A percentile compares a stretch with the other conserved stretches of the same genome.
These are phyloP conservation scores for Periphyllus acericola DNA, from an alignment of 2,888 invertebrate genomes.

Conservation along the genomic window DNA sequence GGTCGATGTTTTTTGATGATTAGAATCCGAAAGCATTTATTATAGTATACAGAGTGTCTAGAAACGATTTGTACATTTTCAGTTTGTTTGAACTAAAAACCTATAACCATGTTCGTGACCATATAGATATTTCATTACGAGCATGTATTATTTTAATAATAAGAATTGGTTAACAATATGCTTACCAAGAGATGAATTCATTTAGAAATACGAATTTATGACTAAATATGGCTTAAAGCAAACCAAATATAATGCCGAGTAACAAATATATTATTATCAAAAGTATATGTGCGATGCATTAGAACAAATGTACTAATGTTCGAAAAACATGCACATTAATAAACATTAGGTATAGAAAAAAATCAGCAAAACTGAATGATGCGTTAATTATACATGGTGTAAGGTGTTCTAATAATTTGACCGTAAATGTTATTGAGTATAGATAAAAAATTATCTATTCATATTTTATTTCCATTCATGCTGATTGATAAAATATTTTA, in stretches of 20 bases:
- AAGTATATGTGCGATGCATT: too few relatives aligned
- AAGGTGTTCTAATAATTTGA: neutral
- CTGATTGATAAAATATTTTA: neutral
- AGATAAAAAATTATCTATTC: slow-evolving; percentile 20
- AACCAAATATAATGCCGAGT: too few relatives aligned
- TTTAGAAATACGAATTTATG: too few relatives aligned
- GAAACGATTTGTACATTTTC: neutral
- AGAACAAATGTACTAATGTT: too few relatives aligned
- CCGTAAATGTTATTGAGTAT: neutral
- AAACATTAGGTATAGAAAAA: neutral
- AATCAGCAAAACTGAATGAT: neutral
- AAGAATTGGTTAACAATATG: too few relatives aligned
- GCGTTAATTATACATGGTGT: neutral
- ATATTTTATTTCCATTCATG: slow-evolving; percentile 18
- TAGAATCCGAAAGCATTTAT: neutral
- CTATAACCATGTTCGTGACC: too few relatives aligned
- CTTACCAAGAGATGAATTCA: too few relatives aligned
- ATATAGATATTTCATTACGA: too few relatives aligned
- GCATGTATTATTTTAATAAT: too few relatives aligned
- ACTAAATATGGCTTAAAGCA: too few relatives aligned
- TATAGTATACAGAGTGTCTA: neutral
- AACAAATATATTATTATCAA: too few relatives aligned
- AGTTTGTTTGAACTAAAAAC: too few relatives aligned
- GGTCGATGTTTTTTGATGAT: slow-evolving; percentile 23
- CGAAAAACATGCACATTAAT: neutral